Base-by-base conservation (phyloP, 2,888 invertebrate genomes). In the Meandrusa payeni region DNA sequence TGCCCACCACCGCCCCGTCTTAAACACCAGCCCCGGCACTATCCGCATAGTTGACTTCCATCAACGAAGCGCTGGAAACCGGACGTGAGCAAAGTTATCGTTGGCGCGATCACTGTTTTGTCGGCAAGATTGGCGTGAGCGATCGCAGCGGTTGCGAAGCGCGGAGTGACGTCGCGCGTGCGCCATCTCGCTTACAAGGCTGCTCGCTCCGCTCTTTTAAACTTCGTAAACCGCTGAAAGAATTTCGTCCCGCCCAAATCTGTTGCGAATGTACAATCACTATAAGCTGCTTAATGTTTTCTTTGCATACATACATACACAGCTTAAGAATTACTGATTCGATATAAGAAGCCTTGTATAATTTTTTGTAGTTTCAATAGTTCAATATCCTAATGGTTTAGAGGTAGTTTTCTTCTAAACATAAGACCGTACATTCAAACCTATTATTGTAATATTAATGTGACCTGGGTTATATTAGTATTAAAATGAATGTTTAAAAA, bases 111-210 rank as follows among this genome's bases (percentile, higher is more conserved):
- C 59, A 59, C 50, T 49, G 52, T 52, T 40, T 55, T 45, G 47
- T 49, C 47, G 45, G 42, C 38, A 50, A 53, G 55, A 50, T 59
- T 54, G 68, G 65, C 76, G 65, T 66, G 81, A 73, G 78, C 74
- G 69, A 57, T 65, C 78, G 65, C 71, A 68, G 59, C 73, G 76
- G 62, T 65, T 40, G 67, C 74, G 68, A 54, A 65, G 57, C 62
- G 56, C 70, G 63, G 71, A 83, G 73, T 87, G 87, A 46, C 74
- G 71, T 69, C 83, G 86, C 87, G 87, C 87, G 65, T 86, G 86
- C 86, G 86, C 83, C 69, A 52, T 67, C 40, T 47, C 42, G 24
- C 20, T 45, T 34, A 50, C 50, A 52, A 52, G 49, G 47, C 50
- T 43, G 46, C 46, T 37, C 41, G 47, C 50, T 48, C 49, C 29